Evolutionary conservation across 2,113 vertebrate genomes (phyloP), one percentile per base, ranked within the genome.

Genomic region (Nanorana parkeri): DNA sequence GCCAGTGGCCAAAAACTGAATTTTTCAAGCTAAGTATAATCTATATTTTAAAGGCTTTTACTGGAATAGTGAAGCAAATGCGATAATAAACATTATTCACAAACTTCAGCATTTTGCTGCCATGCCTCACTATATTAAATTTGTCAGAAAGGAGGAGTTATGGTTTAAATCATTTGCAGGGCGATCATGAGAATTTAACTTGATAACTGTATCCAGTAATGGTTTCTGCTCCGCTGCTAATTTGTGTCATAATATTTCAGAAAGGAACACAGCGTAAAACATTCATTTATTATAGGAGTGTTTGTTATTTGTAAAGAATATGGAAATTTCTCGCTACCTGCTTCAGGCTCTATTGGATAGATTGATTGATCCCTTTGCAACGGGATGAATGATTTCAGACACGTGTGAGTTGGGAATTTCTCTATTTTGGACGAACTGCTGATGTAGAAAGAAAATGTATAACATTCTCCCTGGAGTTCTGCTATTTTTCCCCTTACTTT

Each of bases 221-320:
- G 41, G 41, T 47, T 61, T 61, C 60, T 15, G 60, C 24, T 23
- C 7, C 24, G 32, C 36, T 68, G 29, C 66, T 68, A n/a, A 47
- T 47, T 68, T 68, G 65, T 68, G 32, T 20, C 32, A 6, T 61
- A 61, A 61, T 61, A 61, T 61, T 61, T 21, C 65, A 41, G 6
- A 10, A 29, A 68, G 17, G 20, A 68, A 21, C 1, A 3, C 47
- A 26, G 17, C n/a, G 17, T 4, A 4, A 23, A 41, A 4, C 16
- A 17, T 69, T 52, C 23, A 54, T 54, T 72, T 55, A 72, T 55
- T 28, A 20, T 72, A 24, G 8, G 10, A 20, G 21, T 24, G 47
- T 5, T 26, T 69, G 41, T 47, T 68, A 36, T 69, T 69, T 51
- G 23, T 21, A 20, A 19, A 71, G 68, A 71, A 54, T 71, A 54